Evolutionary conservation across 2,888 invertebrate genomes (phyloP), one percentile per base, ranked within the genome.

Genomic region (Sicus ferrugineus): DNA sequence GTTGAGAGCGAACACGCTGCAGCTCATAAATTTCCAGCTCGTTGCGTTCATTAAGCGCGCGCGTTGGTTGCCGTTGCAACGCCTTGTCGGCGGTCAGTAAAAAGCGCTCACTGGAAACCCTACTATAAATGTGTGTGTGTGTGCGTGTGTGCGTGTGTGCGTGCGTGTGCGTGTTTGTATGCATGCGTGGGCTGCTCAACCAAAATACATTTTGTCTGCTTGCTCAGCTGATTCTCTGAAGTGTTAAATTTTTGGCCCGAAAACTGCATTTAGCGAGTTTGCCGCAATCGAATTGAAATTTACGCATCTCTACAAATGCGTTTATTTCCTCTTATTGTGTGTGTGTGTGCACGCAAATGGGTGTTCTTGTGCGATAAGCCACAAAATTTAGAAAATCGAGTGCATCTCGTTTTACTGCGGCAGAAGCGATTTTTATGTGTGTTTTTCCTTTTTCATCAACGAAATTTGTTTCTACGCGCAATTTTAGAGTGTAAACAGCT

Each of bases 1-100:
- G 50, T 34, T 52, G 14, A 14, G 31, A 50, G 21, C 50, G 48
- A 71, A 68, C 64, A 62, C 69, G 72, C 70, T 72, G 72, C 69
- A 75, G 75, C 79, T 79, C 80, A 80, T 80, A 80, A 81, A 80
- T 80, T 80, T 81, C 78, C 80, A 77, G 73, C 73, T 80, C 79
- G 79, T 79, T 79, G 81, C 79, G 75, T 73, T 77, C 79, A 69
- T 80, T 66, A 64, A 64, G 64, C 64, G 30, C 31, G 30, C 52
- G 31, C 31, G 19, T 31, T 21, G 7, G 16, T 23, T 16, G 54
- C 28, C 28, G 42, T n/a, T 1, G 14, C n/a, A n/a, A n/a, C n/a
- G n/a, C n/a, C 34, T 7, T 34, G 34, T n/a, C 14, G 42, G 14
- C n/a, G 42, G 42, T 16, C 42, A 42, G 42, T n/a, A 9, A 4